A percentile compares a stretch with the other conserved stretches of the same genome.
phyloP scores from a whole-genome alignment of 2,888 invertebrate genomes.

The Protodeltote pygarga region DNA sequence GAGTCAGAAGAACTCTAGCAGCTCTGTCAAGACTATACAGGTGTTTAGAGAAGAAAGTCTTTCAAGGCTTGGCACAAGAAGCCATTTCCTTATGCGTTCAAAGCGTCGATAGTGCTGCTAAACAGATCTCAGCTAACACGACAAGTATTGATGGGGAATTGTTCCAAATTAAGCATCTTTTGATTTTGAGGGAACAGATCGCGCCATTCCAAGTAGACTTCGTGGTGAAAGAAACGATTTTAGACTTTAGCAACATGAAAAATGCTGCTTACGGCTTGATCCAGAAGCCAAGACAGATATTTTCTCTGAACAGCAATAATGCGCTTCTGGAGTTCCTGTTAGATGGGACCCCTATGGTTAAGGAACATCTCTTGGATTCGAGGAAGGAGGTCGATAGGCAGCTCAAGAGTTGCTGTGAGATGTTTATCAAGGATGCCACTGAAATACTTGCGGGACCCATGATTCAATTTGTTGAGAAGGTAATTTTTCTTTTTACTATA shows the following conservation, averaged over 20 bases:
- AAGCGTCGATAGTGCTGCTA: constrained; percentile 94
- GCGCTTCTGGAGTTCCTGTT: constrained; percentile 96
- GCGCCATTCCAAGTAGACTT: constrained; percentile 99
- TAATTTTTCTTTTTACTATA: constrained; percentile 52
- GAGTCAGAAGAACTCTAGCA: constrained; percentile 96
- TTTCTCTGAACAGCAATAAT: constrained; percentile 95
- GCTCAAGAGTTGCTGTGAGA: constrained; percentile 95
- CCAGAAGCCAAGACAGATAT: constrained; percentile 93
- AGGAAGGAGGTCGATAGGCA: constrained; percentile 98
- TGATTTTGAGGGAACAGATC: constrained; percentile 98
- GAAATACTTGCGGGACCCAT: constrained; percentile 92
- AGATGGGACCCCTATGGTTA: constrained; percentile 97
- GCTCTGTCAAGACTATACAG: constrained; percentile 95
- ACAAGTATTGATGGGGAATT: constrained; percentile 96
- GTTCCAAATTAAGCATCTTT: constrained; percentile 98
- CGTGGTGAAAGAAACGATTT: constrained; percentile 95
- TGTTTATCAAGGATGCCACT: constrained; percentile 93
- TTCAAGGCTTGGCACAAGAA: constrained; percentile 98
- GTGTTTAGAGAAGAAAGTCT: constrained; percentile 97
- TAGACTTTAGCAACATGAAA: constrained; percentile 97
- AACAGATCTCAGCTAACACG: constrained; percentile 92
- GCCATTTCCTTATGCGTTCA: constrained; percentile 96
- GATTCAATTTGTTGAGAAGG: constrained; percentile 91
- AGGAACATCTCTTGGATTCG: constrained; percentile 96
- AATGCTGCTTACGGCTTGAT: constrained; percentile 92